These are phyloP conservation scores for Stenoptilia bipunctidactyla DNA, from an alignment of 2,888 invertebrate species.

Conservation along the genomic window DNA sequence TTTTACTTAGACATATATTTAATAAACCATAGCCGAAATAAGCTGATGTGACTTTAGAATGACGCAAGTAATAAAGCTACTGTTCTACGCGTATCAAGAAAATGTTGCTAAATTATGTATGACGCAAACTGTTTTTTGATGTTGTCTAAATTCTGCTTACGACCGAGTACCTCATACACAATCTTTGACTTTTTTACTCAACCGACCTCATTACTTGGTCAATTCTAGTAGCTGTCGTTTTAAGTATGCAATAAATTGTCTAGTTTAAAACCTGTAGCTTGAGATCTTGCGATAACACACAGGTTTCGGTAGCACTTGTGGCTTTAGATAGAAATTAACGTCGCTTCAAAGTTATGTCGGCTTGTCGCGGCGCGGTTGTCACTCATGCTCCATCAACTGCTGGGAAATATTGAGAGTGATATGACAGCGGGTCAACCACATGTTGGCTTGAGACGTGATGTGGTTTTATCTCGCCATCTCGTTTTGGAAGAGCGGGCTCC, in stretches of 20 bases:
- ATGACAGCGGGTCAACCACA: constrained; percentile 65
- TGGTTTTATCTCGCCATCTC: constrained; percentile 59
- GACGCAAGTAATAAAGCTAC: constrained; percentile 20
- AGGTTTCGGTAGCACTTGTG: constrained; percentile 45
- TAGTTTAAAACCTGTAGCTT: constrained; percentile 42
- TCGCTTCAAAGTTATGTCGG: constrained; percentile 59
- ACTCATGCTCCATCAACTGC: constrained; percentile 71
- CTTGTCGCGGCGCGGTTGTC: constrained; percentile 46
- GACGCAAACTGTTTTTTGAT: constrained; percentile 5
- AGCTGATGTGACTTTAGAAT: constrained; percentile 43
- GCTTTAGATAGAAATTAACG: constrained; percentile 51
- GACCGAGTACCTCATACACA: constrained; percentile 14
- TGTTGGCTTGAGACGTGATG: constrained; percentile 56
- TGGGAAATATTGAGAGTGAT: constrained; percentile 51
- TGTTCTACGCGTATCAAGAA: constrained; percentile 15
- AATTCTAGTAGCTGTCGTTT: constrained; percentile 57
- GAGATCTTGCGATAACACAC: constrained; percentile 49
- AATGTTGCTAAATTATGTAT: constrained; percentile 22
- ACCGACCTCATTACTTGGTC: constrained; percentile 26
- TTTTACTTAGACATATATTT: constrained; percentile 51
- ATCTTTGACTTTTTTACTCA: constrained; percentile 28
- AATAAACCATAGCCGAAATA: constrained; percentile 51
- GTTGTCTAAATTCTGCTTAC: neutral
- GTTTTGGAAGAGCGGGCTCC: constrained; percentile 42
- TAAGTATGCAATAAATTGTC: constrained; percentile 49